phyloP scores from a whole-genome alignment of 2,113 vertebrate species.

The Halichoerus grypus region DNA sequence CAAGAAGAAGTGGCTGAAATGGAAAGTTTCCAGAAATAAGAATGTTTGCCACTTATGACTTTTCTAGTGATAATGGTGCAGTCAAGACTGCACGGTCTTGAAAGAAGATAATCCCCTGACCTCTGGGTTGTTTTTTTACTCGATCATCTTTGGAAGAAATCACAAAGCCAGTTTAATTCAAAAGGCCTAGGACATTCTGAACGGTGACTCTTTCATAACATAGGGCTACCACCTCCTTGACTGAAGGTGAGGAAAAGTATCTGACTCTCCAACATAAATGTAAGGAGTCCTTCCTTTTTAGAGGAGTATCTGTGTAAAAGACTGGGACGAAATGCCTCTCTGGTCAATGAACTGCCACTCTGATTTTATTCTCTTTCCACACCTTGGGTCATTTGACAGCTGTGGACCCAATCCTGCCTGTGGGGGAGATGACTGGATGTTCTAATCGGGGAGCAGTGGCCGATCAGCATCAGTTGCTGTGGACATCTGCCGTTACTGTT shows the following conservation, averaged over 20 bases:
- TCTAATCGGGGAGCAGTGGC: neutral
- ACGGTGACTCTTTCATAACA: neutral
- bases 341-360: neutral
- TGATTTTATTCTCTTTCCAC: neutral
- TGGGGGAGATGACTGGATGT: neutral
- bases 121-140: neutral
- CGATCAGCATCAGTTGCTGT: too few species aligned
- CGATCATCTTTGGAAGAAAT: neutral
- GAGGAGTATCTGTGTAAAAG: neutral
- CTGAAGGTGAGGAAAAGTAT: neutral
- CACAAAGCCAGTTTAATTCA: neutral
- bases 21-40: slow-evolving; percentile 21
- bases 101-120: neutral
- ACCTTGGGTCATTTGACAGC: neutral
- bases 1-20: neutral
- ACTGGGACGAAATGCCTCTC: neutral
- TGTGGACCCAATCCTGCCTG: too few species aligned
- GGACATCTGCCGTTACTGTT: neutral
- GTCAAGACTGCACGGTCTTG: neutral
- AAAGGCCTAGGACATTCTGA: neutral
- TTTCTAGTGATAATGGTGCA: neutral
- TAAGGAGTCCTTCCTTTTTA: neutral
- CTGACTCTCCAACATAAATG: neutral
- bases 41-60: neutral
- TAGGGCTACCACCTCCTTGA: neutral